phyloP scores from a whole-genome alignment of 92 coral and sea anemone genomes.

The Actinernus sp. region DNA sequence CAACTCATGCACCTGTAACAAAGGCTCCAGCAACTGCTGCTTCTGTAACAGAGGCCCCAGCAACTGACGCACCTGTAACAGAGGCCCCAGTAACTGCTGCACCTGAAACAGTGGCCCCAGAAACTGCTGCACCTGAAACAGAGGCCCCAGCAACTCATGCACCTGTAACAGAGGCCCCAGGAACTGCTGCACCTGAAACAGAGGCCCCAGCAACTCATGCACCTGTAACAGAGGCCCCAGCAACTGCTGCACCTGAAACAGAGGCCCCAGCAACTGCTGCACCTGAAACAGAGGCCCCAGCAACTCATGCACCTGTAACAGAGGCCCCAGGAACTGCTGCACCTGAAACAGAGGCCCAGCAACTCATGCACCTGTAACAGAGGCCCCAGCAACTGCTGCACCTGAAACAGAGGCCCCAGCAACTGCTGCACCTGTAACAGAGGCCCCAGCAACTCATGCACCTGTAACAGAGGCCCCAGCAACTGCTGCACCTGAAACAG shows the following conservation, averaged over 20 bases:
- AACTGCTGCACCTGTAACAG: neutral
- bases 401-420: neutral
- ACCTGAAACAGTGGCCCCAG: conserved; percentile 1
- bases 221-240: neutral
- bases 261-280: neutral
- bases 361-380: conserved; percentile 1
- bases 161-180: too few species aligned
- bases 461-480: conserved; percentile 1
- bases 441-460: too few species aligned
- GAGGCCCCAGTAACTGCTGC: too few species aligned
- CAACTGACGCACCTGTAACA: conserved; percentile 4
- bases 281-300: neutral
- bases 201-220: neutral
- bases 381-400: conserved; percentile 1
- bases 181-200: conserved; percentile 2
- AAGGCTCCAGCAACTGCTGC: neutral
- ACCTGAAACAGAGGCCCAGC: conserved; percentile 3
- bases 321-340: neutral
- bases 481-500: neutral
- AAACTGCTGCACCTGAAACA: neutral
- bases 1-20: conserved; percentile 3
- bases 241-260: conserved; percentile 2
- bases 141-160: neutral
- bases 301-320: neutral
- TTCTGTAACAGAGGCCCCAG: conserved; percentile 3